Evolutionary conservation across 2,113 vertebrate species (phyloP).

Genomic region (Colaptes auratus): DNA sequence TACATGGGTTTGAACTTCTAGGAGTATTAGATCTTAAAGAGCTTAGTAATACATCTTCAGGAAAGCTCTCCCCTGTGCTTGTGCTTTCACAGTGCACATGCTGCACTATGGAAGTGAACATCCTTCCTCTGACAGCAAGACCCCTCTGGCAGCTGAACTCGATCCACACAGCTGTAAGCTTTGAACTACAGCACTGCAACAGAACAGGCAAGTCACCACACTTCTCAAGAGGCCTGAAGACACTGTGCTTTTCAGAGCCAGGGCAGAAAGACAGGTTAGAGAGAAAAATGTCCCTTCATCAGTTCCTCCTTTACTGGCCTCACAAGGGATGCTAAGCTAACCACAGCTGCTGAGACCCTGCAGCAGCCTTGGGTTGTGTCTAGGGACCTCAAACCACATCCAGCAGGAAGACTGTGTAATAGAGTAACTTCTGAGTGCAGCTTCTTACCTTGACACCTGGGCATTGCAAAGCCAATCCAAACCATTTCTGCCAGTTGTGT

Average conservation of each 20-base stretch:
- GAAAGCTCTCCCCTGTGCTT: constrained; percentile 26
- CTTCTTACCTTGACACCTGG: constrained; percentile 8
- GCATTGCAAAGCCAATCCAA: not conserved
- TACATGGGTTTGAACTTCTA: constrained; percentile 45
- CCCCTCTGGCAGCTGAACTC: not conserved
- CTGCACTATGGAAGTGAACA: not conserved
- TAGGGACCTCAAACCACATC: not conserved
- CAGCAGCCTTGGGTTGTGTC: not conserved
- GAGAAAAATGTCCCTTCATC: not conserved
- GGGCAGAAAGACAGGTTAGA: not conserved
- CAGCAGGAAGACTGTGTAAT: not conserved
- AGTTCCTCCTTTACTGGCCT: not conserved
- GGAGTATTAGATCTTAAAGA: constrained; percentile 68
- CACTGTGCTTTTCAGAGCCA: not conserved
- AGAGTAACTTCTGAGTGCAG: not conserved
- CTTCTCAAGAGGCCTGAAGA: not conserved
- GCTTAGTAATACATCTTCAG: constrained; percentile 59
- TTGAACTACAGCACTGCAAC: not conserved
- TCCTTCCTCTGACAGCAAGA: not conserved
- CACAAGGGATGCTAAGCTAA: accelerated
- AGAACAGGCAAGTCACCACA: not conserved
- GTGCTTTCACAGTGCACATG: not conserved
- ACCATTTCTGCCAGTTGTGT: not conserved
- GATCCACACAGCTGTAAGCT: not conserved
- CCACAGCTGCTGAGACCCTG: accelerated